phyloP scores from a whole-genome alignment of 30 jellyfish, hydroid and myxozoan species.

The Sanderia malayensis region DNA sequence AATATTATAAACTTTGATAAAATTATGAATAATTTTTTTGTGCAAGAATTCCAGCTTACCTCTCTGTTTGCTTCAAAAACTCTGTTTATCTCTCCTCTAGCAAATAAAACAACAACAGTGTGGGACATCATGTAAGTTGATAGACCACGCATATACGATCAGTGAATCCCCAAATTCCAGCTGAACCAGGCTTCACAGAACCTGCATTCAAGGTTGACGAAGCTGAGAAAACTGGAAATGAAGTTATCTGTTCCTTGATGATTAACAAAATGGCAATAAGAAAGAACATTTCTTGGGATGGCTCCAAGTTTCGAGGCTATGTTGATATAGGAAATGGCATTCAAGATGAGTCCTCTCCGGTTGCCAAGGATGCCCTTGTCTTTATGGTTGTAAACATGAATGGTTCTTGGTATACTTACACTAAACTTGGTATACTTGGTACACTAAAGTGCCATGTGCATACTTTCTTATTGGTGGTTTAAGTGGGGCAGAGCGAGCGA shows the following conservation, averaged over 20 bases:
- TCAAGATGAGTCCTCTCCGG: slow-evolving; percentile 36
- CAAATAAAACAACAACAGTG: no score
- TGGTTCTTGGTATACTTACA: no score
- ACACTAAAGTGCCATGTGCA: no score
- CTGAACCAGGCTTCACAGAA: slow-evolving; percentile 39
- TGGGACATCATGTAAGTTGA: no score
- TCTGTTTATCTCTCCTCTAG: no score
- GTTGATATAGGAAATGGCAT: slow-evolving; percentile 58
- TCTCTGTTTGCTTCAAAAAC: no score
- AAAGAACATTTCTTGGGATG: slow-evolving; percentile 45
- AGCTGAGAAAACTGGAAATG: slow-evolving; percentile 14
- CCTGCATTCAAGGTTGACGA: slow-evolving; percentile 38
- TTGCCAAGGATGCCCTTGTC: no score
- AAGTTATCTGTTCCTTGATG: slow-evolving; percentile 29
- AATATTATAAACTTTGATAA: no score
- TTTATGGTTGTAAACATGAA: no score
- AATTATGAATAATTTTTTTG: no score
- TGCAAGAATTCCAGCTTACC: no score
- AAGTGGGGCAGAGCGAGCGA: neutral
- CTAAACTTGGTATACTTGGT: no score
- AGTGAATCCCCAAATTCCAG: slow-evolving; percentile 23
- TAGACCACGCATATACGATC: slow-evolving; percentile 21
- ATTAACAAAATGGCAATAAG: slow-evolving; percentile 49
- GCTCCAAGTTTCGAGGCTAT: slow-evolving; percentile 32
- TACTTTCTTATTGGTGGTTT: slow-evolving; percentile 8